Evolutionary conservation across 2,888 invertebrate genomes (phyloP).

Genomic region (Villa cingulata): DNA sequence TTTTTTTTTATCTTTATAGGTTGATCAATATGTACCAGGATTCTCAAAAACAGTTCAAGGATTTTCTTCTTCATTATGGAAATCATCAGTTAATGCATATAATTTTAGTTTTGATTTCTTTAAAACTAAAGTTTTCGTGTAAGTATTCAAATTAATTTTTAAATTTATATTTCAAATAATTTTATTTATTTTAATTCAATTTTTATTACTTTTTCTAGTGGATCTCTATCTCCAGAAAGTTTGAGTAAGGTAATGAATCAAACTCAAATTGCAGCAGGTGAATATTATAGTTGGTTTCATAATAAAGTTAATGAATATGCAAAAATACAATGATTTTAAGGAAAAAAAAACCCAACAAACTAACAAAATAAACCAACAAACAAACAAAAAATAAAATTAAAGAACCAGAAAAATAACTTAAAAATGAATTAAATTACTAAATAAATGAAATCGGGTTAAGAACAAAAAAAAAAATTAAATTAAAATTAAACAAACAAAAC

Average conservation of each 20-base stretch:
- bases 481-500: too few relatives aligned
- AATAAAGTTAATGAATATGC: slow-evolving; percentile 64
- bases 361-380: too few relatives aligned
- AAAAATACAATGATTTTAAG: slow-evolving; percentile 48
- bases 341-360: slow-evolving; percentile 3
- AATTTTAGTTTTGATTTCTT: slow-evolving; percentile 46
- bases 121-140: slow-evolving; percentile 65
- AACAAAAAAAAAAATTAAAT: too few relatives aligned
- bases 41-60: slow-evolving; percentile 47
- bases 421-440: not conserved
- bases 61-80: slow-evolving; percentile 37
- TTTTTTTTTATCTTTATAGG: slow-evolving; percentile 31
- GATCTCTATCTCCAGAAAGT: slow-evolving; percentile 63
- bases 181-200: not conserved
- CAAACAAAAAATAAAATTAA: not conserved
- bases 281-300: slow-evolving; percentile 62
- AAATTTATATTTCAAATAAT: not conserved
- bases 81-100: slow-evolving; percentile 39
- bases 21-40: slow-evolving; percentile 63
- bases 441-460: too few relatives aligned
- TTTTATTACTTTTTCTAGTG: slow-evolving; percentile 36
- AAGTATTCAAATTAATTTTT: slow-evolving; percentile 36
- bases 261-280: slow-evolving; percentile 50
- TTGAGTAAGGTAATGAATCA: slow-evolving; percentile 56
- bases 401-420: not conserved